phyloP scores from a whole-genome alignment of 2,888 invertebrate genomes.

The Eueremaeus valkanovi region DNA sequence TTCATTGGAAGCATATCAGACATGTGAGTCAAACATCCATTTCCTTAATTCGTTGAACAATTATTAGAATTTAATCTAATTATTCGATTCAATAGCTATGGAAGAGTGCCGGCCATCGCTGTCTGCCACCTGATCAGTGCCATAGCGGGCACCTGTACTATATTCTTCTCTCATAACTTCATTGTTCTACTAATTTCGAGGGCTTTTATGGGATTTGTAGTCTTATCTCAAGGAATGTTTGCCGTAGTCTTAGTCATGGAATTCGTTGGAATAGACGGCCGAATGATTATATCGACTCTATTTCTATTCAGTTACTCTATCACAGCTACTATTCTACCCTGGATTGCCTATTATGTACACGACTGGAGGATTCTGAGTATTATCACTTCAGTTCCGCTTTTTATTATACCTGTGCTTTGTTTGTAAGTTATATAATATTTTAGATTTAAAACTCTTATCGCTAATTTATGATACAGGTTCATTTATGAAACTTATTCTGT shows the following conservation, averaged over 20 bases:
- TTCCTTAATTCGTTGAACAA: no score
- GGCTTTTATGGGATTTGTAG: constrained; percentile 39
- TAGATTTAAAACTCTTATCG: no score
- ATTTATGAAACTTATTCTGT: no score
- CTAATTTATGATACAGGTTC: no score
- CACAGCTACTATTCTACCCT: constrained; percentile 64
- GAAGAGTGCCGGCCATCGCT: constrained; percentile 31
- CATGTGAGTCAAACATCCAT: neutral
- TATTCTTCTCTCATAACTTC: constrained; percentile 10
- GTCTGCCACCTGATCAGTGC: constrained; percentile 31
- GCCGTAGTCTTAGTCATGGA: constrained; percentile 38
- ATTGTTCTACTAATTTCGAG: constrained; percentile 11
- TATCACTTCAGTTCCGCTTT: constrained; percentile 71
- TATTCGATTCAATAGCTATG: constrained; percentile 13
- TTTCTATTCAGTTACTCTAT: constrained; percentile 41
- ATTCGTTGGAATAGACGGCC: constrained; percentile 26
- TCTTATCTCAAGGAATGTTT: constrained; percentile 39
- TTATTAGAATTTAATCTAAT: no score
- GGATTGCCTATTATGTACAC: constrained; percentile 74
- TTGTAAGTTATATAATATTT: constrained; percentile 44
- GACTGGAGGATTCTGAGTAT: constrained; percentile 76
- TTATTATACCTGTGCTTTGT: constrained; percentile 49
- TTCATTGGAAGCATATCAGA: neutral
- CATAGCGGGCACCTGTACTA: constrained; percentile 15
- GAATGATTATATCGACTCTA: constrained; percentile 36